phyloP scores from a whole-genome alignment of 2,797 vertebrate species.

The Lindbergichthys nudifrons region DNA sequence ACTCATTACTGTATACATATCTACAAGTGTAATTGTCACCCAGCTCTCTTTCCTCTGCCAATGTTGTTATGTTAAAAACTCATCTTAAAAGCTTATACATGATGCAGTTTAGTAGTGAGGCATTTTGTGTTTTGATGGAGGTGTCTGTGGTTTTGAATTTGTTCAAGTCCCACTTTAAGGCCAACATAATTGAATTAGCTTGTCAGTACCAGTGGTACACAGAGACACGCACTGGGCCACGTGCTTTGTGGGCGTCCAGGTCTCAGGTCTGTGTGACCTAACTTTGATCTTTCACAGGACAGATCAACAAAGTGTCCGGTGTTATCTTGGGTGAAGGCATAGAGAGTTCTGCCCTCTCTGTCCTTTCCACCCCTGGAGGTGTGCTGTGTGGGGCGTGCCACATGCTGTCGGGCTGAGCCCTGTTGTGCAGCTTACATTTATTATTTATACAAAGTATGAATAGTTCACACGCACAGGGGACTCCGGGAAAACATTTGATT shows the following conservation, averaged over 20 bases:
- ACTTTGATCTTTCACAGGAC: slow-evolving; percentile 59
- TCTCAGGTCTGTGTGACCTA: slow-evolving; percentile 59
- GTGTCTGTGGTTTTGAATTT: not conserved
- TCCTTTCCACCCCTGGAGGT: slow-evolving; percentile 60
- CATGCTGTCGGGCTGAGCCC: slow-evolving; percentile 44
- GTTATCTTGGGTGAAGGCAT: slow-evolving; percentile 26
- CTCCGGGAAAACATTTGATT: slow-evolving; percentile 27
- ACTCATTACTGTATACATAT: slow-evolving; percentile 11
- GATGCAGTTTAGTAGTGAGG: not conserved
- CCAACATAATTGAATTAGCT: not conserved
- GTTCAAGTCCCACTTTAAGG: not conserved
- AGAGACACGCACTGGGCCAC: not conserved
- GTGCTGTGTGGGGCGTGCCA: slow-evolving; percentile 36
- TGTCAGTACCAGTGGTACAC: not conserved
- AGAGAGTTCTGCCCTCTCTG: slow-evolving; percentile 54
- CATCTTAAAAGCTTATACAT: not conserved
- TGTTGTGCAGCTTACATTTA: slow-evolving; percentile 65
- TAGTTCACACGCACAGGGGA: slow-evolving; percentile 40
- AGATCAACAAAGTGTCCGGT: slow-evolving; percentile 60
- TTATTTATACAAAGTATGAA: slow-evolving; percentile 63
- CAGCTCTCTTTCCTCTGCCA: not conserved
- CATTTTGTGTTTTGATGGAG: not conserved
- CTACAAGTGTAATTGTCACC: not conserved
- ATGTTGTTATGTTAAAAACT: not conserved
- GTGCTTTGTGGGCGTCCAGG: slow-evolving; percentile 15